Conservation (phyloP, 2,888 invertebrate genomes). For the Chloroclysta siterata region DNA sequence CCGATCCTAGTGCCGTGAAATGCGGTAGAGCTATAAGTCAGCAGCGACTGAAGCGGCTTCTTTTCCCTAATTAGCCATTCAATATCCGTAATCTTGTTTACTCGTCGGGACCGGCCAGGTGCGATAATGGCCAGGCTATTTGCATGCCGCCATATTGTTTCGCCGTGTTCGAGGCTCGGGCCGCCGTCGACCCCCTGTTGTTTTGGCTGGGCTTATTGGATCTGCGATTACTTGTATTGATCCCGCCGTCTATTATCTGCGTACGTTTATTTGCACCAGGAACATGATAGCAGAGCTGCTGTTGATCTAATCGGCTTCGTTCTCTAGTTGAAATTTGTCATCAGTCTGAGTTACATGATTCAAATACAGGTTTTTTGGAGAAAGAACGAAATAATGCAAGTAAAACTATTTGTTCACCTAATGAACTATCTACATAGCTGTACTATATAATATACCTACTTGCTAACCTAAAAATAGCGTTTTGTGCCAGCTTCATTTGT, state of each 20-base stretch:
- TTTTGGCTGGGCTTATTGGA: constrained; percentile 83
- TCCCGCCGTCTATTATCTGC: constrained; percentile 82
- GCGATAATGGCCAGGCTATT: constrained; percentile 84
- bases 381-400: constrained; percentile 6
- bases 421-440: too few relatives aligned
- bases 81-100: constrained; percentile 85
- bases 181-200: constrained; percentile 78
- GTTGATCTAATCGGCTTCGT: constrained; percentile 27
- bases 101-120: constrained; percentile 82
- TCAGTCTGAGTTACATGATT: neutral
- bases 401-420: neutral
- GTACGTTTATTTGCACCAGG: constrained; percentile 80
- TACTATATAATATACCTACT: too few relatives aligned
- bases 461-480: constrained; percentile 31
- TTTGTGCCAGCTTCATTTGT: constrained; percentile 39
- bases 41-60: constrained; percentile 71
- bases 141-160: constrained; percentile 85
- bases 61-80: constrained; percentile 85
- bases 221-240: constrained; percentile 85
- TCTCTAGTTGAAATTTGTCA: neutral
- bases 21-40: constrained; percentile 79
- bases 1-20: constrained; percentile 75
- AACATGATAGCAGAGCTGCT: constrained; percentile 72
- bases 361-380: neutral
- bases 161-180: constrained; percentile 72